Base-by-base conservation (phyloP, 1,140 invertebrate genomes). In the Brachionus rotundiformis region DNA sequence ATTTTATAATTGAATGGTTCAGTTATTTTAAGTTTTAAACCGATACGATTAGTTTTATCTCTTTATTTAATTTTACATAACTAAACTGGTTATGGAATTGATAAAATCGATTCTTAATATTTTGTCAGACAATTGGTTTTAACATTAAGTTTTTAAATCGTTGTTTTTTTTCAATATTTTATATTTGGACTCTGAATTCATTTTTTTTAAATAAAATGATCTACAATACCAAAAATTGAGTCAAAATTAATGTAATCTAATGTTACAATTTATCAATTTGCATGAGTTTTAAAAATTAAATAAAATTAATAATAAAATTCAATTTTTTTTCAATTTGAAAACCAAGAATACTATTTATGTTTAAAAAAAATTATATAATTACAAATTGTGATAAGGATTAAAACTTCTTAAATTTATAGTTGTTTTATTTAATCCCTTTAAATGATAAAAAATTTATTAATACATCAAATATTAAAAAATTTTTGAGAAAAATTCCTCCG, bases 11-110 rank as follows among this genome's bases (percentile, higher is more conserved):
- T 54, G 61, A 63, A 29, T 29, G 29, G 25, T 63, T 63, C 61
- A 63, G 29, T 19, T 41, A 19, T 68, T 68, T 63, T 63, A 10
- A 41, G n/a, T 41, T 63, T 68, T 36, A 68, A 68, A 68, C 63
- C 63, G 63, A 68, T 33, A 36, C 63, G 63, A 68, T 68, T 68
- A 63, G 61, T 63, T 63, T 63, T 63, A 29, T 63, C 23, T 68
- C 33, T 33, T 68, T 16, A 68, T 68, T 68, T 68, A 33, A 68
- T 36, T 68, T 68, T 68, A 33, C 29, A 33, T 68, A 33, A 68
- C 31, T 36, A 13, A 68, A n/a, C 16, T 63, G 29, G 31, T 68
- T 33, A 36, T 36, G 16, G 63, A 33, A 36, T 33, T 36, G 63
- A 68, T 33, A 36, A 13, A 36, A 68, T 68, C 63, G 63, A 68